Evolutionary conservation across 2,113 vertebrate genomes (phyloP).

Genomic region (Pomatostomus ruficeps): DNA sequence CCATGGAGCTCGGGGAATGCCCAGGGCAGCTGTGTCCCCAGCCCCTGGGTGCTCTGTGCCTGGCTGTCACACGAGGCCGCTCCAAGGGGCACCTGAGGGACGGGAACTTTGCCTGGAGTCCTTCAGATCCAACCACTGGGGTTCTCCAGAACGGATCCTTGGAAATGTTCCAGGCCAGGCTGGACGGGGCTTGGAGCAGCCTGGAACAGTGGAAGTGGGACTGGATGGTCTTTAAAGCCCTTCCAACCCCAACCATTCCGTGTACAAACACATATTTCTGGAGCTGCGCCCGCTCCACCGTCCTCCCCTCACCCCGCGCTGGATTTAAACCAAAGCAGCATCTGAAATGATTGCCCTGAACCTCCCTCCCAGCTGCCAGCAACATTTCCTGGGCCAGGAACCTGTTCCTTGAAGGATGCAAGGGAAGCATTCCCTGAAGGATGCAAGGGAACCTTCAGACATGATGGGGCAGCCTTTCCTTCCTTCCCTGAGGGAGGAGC

Average conservation of each 20-base stretch:
- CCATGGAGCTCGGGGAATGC: neutral
- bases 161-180: neutral
- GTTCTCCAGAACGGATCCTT: neutral
- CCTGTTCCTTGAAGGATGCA: neutral
- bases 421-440: neutral
- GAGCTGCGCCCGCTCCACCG: neutral
- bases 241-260: neutral
- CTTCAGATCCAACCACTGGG: neutral
- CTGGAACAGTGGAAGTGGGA: neutral
- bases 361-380: neutral
- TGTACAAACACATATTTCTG: neutral
- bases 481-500: neutral
- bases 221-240: neutral
- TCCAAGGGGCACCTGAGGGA: neutral
- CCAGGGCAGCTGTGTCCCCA: neutral
- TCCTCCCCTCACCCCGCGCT: accelerated
- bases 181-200: neutral
- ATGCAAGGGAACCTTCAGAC: neutral
- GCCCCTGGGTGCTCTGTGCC: neutral
- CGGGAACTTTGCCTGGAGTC: neutral
- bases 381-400: neutral
- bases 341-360: neutral
- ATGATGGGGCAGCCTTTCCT: neutral
- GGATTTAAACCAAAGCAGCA: neutral
- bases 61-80: neutral